Conservation (phyloP, 2,797 vertebrate species). For the Gephyroberyx darwinii region DNA sequence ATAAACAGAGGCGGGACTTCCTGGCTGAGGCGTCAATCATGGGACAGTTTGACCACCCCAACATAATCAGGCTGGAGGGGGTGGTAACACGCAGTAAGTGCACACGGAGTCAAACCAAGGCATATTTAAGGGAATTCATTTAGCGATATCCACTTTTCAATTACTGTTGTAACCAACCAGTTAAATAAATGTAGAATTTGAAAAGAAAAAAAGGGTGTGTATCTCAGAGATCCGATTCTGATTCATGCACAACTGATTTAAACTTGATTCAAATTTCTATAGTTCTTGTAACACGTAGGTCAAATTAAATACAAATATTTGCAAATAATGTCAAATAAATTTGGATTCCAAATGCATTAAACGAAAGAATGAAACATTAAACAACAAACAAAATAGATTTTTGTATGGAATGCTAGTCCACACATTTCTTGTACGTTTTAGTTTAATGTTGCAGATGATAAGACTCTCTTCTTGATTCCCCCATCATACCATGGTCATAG, state of each 20-base stretch:
- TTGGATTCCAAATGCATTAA: too few species aligned
- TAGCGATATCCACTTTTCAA: background rate
- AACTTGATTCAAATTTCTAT: too few species aligned
- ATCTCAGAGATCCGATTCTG: background rate
- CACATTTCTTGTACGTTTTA: too few species aligned
- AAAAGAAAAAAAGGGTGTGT: background rate
- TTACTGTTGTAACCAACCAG: background rate
- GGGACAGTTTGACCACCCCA: constrained; percentile 98
- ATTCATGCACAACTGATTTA: too few species aligned
- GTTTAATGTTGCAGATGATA: too few species aligned
- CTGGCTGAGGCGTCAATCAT: constrained; percentile 97
- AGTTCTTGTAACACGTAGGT: too few species aligned
- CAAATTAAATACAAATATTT: too few species aligned
- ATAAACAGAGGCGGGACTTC: constrained; percentile 96
- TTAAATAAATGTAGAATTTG: background rate
- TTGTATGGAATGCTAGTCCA: too few species aligned
- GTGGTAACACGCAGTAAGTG: constrained; percentile 96
- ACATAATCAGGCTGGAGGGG: constrained; percentile 95
- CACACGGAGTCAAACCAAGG: background rate
- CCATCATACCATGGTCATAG: background rate
- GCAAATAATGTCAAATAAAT: too few species aligned
- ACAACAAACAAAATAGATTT: too few species aligned
- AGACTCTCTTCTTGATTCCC: too few species aligned
- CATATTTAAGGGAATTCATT: background rate
- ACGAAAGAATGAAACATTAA: too few species aligned